Conservation (phyloP, 1,140 invertebrate genomes). For the Calycopis cecrops region DNA sequence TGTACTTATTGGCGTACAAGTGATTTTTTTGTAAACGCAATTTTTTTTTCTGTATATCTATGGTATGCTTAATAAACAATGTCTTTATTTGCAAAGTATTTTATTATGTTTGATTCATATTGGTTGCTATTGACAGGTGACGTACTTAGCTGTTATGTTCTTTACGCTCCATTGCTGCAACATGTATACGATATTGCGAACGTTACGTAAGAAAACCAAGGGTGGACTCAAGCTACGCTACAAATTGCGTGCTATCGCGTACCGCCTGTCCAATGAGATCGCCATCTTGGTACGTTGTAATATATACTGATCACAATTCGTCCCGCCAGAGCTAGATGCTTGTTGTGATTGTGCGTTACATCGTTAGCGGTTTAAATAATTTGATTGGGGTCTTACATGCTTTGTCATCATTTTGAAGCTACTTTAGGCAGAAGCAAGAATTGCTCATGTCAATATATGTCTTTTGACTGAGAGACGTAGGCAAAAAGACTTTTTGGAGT, state of each 20-base stretch:
- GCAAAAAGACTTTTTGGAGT: no score
- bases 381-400: no score
- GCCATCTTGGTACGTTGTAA: slow-evolving; percentile 58
- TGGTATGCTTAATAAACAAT: slow-evolving; percentile 28
- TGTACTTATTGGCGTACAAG: slow-evolving; percentile 1
- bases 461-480: no score
- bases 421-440: no score
- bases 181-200: slow-evolving; percentile 85
- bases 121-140: slow-evolving; percentile 65
- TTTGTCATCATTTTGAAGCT: no score
- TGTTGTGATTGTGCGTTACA: no score
- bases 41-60: slow-evolving; percentile 22
- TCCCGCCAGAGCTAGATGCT: no score
- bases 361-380: no score
- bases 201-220: slow-evolving; percentile 91
- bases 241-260: slow-evolving; percentile 67
- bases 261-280: slow-evolving; percentile 64
- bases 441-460: no score
- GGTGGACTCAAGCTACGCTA: slow-evolving; percentile 76
- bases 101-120: slow-evolving; percentile 48
- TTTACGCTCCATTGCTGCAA: slow-evolving; percentile 93
- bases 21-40: slow-evolving; percentile 12
- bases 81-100: slow-evolving; percentile 29
- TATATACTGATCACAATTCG: no score
- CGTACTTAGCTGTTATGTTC: slow-evolving; percentile 88